A percentile compares a stretch with the other conserved stretches of the same genome.
Conservation (phyloP, 1,140 invertebrate species). For the Vanessa atalanta region DNA sequence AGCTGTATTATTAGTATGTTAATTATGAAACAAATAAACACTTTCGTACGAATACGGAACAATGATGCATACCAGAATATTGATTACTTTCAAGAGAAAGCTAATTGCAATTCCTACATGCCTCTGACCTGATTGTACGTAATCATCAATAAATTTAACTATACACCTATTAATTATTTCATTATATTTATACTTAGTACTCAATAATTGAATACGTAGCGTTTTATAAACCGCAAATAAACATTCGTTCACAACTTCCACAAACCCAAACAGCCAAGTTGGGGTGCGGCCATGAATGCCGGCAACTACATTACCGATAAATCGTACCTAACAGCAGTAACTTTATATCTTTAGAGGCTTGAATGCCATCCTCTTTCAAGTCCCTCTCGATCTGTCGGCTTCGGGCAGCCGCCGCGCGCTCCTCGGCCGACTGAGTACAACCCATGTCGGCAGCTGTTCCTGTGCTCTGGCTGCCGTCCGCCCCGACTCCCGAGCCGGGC, state of each 20-base stretch:
- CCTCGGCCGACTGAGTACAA: constrained; percentile 99
- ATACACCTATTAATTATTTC: constrained; percentile 11
- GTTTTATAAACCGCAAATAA: constrained; percentile 33
- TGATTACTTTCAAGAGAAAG: constrained; percentile 63
- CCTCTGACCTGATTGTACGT: constrained; percentile 30
- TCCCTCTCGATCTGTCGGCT: constrained; percentile 99
- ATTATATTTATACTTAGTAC: constrained; percentile 17
- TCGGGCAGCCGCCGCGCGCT: constrained; percentile 96
- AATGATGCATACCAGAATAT: constrained; percentile 59
- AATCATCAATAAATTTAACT: constrained; percentile 22
- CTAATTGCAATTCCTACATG: constrained; percentile 39
- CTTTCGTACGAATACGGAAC: constrained; percentile 66
- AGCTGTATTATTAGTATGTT: constrained; percentile 7
- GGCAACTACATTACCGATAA: constrained; percentile 34
- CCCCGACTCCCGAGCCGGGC: constrained; percentile 76
- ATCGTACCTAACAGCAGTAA: constrained; percentile 95
- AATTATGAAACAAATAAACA: constrained; percentile 51
- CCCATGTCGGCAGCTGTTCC: constrained; percentile 88
- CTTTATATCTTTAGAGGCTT: constrained; percentile 99
- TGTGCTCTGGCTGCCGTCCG: constrained; percentile 64
- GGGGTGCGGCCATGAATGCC: constrained; percentile 67
- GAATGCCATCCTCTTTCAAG: constrained; percentile 98
- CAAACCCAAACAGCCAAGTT: constrained; percentile 40
- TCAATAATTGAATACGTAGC: constrained; percentile 12
- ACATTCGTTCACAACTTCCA: no score